These are phyloP conservation scores for Cotesia congregata DNA, from an alignment of 2,888 invertebrate species.

Conservation along the genomic window DNA sequence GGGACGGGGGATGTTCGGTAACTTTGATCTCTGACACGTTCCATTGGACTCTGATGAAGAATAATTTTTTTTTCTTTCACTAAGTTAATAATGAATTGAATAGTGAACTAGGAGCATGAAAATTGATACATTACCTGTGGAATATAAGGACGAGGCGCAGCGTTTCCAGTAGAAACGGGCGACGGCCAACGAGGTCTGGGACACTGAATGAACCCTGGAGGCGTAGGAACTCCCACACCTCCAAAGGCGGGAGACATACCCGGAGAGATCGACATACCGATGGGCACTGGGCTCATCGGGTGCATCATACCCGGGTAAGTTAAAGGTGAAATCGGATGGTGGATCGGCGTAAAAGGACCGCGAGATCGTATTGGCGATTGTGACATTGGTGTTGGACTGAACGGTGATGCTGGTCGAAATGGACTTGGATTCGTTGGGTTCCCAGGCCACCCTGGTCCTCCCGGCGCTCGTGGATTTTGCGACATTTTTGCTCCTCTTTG, in stretches of 20 bases:
- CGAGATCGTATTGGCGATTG: constrained; percentile 54
- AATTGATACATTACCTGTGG: constrained; percentile 44
- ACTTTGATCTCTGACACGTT: constrained; percentile 39
- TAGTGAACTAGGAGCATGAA: too few relatives aligned
- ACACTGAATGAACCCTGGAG: constrained; percentile 74
- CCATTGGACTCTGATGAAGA: constrained; percentile 59
- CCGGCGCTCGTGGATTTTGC: constrained; percentile 55
- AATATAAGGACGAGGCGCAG: constrained; percentile 71
- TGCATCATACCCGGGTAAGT: constrained; percentile 71
- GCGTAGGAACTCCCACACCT: constrained; percentile 53
- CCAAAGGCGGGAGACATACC: constrained; percentile 75
- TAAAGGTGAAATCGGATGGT: constrained; percentile 72
- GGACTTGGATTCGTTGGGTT: constrained; percentile 76
- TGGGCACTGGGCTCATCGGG: constrained; percentile 71
- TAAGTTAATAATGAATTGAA: neutral
- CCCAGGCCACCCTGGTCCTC: constrained; percentile 68
- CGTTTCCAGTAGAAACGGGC: constrained; percentile 70
- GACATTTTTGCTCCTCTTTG: constrained; percentile 57
- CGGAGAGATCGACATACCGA: constrained; percentile 78
- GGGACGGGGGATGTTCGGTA: constrained; percentile 59
- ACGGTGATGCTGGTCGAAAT: constrained; percentile 83
- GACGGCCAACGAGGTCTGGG: constrained; percentile 79
- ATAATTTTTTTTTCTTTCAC: constrained; percentile 17
- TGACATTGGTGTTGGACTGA: constrained; percentile 76
- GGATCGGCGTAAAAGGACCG: constrained; percentile 51